A percentile compares a stretch with the other conserved stretches of the same genome.
phyloP scores from a whole-genome alignment of 1,140 invertebrate genomes.

The Lutraria rhynchaena region DNA sequence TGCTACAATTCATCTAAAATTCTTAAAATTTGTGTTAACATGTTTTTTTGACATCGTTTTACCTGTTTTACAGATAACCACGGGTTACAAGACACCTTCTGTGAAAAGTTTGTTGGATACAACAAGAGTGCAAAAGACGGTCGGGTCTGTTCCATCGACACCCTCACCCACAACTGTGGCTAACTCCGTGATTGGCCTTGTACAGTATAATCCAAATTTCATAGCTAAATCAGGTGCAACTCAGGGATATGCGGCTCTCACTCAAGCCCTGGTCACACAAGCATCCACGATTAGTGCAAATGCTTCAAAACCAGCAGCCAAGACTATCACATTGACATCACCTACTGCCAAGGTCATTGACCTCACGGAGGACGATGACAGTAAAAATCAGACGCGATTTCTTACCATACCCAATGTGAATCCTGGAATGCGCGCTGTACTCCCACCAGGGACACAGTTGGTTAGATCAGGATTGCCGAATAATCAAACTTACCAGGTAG shows the following conservation, averaged over 20 bases:
- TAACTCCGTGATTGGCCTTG: constrained; percentile 21
- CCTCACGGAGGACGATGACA: constrained; percentile 57
- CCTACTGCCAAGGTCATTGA: constrained; percentile 53
- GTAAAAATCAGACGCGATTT: constrained; percentile 17
- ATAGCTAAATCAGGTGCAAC: neutral
- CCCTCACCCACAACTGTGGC: constrained; percentile 5
- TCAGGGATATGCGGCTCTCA: constrained; percentile 8
- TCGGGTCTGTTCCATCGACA: neutral
- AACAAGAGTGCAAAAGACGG: constrained; percentile 41
- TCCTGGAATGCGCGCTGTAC: constrained; percentile 2
- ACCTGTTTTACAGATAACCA: neutral
- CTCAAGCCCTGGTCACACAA: constrained; percentile 15
- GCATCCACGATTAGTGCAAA: neutral
- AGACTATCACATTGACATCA: constrained; percentile 20
- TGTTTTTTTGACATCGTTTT: neutral
- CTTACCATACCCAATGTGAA: neutral
- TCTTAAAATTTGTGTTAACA: no score
- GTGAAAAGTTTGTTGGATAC: constrained; percentile 56
- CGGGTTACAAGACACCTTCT: constrained; percentile 40
- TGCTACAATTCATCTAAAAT: no score
- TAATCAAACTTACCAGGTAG: constrained; percentile 43
- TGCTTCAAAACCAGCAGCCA: constrained; percentile 16
- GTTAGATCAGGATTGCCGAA: constrained; percentile 16
- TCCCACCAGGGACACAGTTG: constrained; percentile 43
- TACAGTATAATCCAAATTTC: constrained; percentile 7